Conservation (phyloP, 2,113 vertebrate genomes). For the Pterocles orientalis region DNA sequence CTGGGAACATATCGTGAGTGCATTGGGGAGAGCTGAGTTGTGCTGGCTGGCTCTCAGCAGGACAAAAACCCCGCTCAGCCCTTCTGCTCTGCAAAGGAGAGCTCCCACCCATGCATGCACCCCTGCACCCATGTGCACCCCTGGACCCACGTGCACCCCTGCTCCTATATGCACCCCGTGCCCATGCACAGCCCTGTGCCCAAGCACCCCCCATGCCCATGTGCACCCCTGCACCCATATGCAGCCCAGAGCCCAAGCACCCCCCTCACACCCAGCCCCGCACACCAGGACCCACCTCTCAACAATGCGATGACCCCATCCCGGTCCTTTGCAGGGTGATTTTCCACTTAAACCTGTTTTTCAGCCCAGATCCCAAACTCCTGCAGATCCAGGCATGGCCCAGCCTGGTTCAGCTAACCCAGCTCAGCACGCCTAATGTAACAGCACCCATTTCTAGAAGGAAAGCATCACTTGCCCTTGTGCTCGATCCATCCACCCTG, state of each 20-base stretch:
- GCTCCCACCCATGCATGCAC: fast-evolving
- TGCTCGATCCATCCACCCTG: background rate
- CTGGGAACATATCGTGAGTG: background rate
- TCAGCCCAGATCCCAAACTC: background rate
- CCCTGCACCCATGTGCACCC: too few species aligned
- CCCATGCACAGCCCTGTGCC: background rate
- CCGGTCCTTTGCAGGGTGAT: background rate
- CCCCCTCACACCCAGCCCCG: background rate
- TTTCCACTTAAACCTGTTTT: background rate
- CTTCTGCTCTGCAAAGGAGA: background rate
- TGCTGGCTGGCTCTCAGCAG: background rate
- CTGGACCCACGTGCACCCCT: background rate
- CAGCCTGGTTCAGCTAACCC: background rate
- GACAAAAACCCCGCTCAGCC: background rate
- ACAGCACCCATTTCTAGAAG: background rate
- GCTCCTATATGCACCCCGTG: background rate
- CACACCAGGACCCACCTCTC: fast-evolving
- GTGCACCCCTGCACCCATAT: background rate
- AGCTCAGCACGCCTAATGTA: background rate
- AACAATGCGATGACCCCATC: background rate
- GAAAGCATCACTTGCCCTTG: background rate
- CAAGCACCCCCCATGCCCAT: background rate
- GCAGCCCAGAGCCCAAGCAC: too few species aligned
- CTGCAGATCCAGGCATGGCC: background rate
- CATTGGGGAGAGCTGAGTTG: background rate